Evolutionary conservation across 2,113 vertebrate genomes (phyloP).

Genomic region (Todiramphus chloris): DNA sequence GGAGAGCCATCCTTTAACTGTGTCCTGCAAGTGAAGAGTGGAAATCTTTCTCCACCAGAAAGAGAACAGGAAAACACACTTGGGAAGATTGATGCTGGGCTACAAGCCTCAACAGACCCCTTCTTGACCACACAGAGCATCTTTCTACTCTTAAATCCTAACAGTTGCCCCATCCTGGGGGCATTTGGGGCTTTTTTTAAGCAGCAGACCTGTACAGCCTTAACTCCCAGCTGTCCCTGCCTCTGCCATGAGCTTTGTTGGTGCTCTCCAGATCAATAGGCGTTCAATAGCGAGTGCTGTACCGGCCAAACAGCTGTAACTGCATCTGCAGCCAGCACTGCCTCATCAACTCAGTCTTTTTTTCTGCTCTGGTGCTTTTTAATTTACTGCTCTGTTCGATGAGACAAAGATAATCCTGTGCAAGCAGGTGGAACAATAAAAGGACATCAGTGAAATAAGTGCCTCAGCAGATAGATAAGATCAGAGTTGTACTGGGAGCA

Average conservation of each 20-base stretch:
- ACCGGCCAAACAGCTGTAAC: not conserved
- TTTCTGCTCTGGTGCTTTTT: constrained; percentile 62
- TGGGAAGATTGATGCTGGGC: not conserved
- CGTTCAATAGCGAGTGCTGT: not conserved
- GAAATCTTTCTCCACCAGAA: not conserved
- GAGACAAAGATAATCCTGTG: not conserved
- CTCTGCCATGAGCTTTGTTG: not conserved
- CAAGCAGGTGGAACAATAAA: not conserved
- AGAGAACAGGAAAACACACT: not conserved
- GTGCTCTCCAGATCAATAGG: constrained; percentile 24
- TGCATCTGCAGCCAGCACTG: not conserved
- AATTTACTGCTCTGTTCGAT: constrained; percentile 45
- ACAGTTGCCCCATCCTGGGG: not conserved
- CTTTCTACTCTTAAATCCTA: not conserved
- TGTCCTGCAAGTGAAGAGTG: not conserved
- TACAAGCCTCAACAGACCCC: not conserved
- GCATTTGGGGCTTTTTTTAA: not conserved
- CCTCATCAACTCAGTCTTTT: constrained; percentile 21
- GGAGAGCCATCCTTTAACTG: not conserved
- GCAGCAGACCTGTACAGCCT: not conserved
- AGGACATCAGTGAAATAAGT: not conserved
- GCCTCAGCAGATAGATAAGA: constrained; percentile 12
- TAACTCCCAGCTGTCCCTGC: not conserved
- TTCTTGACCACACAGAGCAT: not conserved
- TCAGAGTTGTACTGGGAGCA: constrained; percentile 19